Evolutionary conservation across 2,113 vertebrate species (phyloP).

Genomic region (Oxygymnocypris stewartii): DNA sequence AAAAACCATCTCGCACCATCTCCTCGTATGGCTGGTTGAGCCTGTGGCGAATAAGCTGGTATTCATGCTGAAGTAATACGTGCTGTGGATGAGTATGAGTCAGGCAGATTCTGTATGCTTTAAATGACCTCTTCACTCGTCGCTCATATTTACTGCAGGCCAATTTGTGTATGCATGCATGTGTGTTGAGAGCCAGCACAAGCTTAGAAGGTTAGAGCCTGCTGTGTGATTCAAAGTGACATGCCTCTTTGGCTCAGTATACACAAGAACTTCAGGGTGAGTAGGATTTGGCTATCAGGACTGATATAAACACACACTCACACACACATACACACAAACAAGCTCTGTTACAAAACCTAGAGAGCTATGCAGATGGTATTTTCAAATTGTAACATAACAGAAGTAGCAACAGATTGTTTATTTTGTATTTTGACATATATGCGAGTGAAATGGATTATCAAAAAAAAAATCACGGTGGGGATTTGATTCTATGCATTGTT

Average conservation of each 20-base stretch:
- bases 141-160: slow-evolving; percentile 24
- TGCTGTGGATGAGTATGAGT: slow-evolving; percentile 32
- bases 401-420: neutral
- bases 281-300: slow-evolving; percentile 22
- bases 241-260: slow-evolving; percentile 61
- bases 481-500: neutral
- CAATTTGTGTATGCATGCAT: slow-evolving; percentile 26
- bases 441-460: neutral
- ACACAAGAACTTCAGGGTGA: slow-evolving; percentile 52
- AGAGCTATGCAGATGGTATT: neutral
- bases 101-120: slow-evolving; percentile 47
- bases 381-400: neutral
- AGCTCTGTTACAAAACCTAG: neutral
- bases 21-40: slow-evolving; percentile 20
- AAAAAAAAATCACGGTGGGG: neutral
- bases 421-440: neutral
- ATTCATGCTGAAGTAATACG: slow-evolving; percentile 50
- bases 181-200: slow-evolving; percentile 35
- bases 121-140: slow-evolving; percentile 49
- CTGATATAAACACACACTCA: neutral
- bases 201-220: slow-evolving; percentile 37
- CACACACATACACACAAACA: neutral
- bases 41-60: slow-evolving; percentile 30
- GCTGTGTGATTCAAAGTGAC: slow-evolving; percentile 61
- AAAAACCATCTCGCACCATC: slow-evolving; percentile 3